Conservation (phyloP, 2,797 vertebrate species). For the Thalassophryne amazonica region DNA sequence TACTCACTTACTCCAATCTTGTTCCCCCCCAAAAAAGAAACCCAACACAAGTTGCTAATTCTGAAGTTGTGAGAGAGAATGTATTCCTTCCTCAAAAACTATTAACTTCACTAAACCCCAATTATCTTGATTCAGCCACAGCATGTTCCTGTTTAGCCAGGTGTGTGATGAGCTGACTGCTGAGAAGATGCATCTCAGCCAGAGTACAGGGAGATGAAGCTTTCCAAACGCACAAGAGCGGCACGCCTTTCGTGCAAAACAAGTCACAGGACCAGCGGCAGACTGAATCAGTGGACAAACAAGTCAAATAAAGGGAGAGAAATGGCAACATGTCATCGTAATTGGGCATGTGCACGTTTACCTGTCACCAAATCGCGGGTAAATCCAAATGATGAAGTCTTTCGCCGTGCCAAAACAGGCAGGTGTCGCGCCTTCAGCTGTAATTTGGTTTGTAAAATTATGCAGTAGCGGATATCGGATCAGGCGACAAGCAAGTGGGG, state of each 20-base stretch:
- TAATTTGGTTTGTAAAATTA: no score
- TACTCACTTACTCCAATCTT: no score
- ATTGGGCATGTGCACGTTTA: slow-evolving; percentile 17
- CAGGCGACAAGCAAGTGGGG: slow-evolving; percentile 8
- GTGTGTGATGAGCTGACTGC: slow-evolving; percentile 67
- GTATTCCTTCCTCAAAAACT: no score
- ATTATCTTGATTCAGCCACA: slow-evolving; percentile 65
- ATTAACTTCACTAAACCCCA: slow-evolving; percentile 62
- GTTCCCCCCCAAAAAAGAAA: no score
- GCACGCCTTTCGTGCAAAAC: slow-evolving; percentile 14
- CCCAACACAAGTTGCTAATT: no score
- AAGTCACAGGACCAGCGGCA: slow-evolving; percentile 13
- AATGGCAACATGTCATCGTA: slow-evolving; percentile 2
- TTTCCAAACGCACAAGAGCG: no score
- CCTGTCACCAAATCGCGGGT: slow-evolving; percentile 6
- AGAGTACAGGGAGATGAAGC: slow-evolving; percentile 22
- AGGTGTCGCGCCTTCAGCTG: no score
- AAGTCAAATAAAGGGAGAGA: slow-evolving; percentile 6
- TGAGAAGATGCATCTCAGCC: slow-evolving; percentile 26
- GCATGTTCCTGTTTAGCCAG: slow-evolving; percentile 62
- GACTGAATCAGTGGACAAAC: not conserved
- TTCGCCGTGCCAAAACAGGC: not conserved
- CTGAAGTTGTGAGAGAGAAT: slow-evolving; percentile 11
- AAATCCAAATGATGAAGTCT: slow-evolving; percentile 2
- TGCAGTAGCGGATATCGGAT: no score